A percentile compares a stretch with the other conserved stretches of the same genome.
Conservation (phyloP, 2,888 invertebrate genomes). For the Coelopa pilipes region DNA sequence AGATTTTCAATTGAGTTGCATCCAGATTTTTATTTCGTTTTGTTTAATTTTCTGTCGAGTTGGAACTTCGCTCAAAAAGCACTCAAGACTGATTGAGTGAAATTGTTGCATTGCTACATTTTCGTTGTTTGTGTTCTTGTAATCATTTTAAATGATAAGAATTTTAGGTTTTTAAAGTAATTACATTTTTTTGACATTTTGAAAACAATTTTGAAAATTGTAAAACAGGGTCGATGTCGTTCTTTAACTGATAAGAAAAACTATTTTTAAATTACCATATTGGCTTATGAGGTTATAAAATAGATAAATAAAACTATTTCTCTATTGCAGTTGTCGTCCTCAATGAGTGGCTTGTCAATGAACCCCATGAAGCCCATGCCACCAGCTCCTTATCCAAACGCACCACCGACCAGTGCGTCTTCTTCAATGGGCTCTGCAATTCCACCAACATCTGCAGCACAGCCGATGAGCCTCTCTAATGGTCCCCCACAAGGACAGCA, state of each 20-base stretch:
- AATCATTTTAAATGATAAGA: too few species aligned
- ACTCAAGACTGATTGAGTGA: too few species aligned
- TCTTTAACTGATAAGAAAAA: too few species aligned
- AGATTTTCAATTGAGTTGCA: too few species aligned
- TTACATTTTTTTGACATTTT: too few species aligned
- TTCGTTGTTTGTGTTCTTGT: too few species aligned
- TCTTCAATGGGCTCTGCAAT: slow-evolving; percentile 40
- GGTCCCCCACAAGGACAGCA: slow-evolving; percentile 38
- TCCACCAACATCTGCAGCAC: slow-evolving; percentile 41
- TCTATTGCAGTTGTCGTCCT: slow-evolving; percentile 58
- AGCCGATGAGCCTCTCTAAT: slow-evolving; percentile 29
- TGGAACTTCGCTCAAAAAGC: too few species aligned
- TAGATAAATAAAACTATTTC: slow-evolving; percentile 2
- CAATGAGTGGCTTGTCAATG: slow-evolving; percentile 59
- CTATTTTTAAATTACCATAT: too few species aligned
- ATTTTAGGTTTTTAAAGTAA: too few species aligned
- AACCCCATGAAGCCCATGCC: slow-evolving; percentile 55
- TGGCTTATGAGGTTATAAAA: background rate
- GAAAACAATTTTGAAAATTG: too few species aligned
- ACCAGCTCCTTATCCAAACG: slow-evolving; percentile 32
- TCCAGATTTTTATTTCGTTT: background rate
- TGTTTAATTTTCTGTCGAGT: slow-evolving; percentile 1
- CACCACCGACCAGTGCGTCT: slow-evolving; percentile 40
- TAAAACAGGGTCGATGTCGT: too few species aligned
- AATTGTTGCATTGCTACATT: too few species aligned